phyloP scores from a whole-genome alignment of 2,113 vertebrate species.

The Prunella himalayana region DNA sequence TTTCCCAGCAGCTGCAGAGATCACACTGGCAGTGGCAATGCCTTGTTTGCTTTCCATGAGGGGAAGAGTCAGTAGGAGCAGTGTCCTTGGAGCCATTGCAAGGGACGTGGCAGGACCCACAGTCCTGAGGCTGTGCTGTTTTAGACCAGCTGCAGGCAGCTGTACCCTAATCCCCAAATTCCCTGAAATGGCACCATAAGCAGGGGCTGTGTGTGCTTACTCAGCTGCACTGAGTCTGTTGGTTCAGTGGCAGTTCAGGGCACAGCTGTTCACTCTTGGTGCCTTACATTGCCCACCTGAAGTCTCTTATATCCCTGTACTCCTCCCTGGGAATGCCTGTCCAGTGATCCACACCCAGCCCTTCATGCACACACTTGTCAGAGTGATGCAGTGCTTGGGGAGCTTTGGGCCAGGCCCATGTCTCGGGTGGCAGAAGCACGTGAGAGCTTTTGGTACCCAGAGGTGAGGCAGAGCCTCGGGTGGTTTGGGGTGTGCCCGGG shows the following conservation, averaged over 20 bases:
- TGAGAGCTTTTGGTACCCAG: background rate
- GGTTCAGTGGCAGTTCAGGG: background rate
- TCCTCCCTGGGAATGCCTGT: background rate
- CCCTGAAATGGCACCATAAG: background rate
- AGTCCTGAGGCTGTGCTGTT: background rate
- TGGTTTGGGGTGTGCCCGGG: background rate
- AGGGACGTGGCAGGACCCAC: background rate
- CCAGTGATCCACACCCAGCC: background rate
- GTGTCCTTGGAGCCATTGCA: background rate
- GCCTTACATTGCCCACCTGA: fast-evolving
- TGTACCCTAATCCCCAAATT: background rate
- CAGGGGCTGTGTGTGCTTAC: background rate
- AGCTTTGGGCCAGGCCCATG: background rate
- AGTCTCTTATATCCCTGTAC: fast-evolving
- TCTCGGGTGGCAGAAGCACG: background rate
- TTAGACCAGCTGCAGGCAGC: background rate
- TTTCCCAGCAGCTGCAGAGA: background rate
- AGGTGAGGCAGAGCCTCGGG: background rate
- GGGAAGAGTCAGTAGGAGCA: fast-evolving
- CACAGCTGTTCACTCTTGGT: background rate
- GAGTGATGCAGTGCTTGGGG: background rate
- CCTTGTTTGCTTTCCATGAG: background rate
- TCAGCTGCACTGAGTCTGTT: fast-evolving
- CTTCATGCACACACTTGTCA: fast-evolving
- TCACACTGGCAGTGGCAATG: fast-evolving